phyloP scores from a whole-genome alignment of 1,140 invertebrate species.

The Stegodyphus dumicola region DNA sequence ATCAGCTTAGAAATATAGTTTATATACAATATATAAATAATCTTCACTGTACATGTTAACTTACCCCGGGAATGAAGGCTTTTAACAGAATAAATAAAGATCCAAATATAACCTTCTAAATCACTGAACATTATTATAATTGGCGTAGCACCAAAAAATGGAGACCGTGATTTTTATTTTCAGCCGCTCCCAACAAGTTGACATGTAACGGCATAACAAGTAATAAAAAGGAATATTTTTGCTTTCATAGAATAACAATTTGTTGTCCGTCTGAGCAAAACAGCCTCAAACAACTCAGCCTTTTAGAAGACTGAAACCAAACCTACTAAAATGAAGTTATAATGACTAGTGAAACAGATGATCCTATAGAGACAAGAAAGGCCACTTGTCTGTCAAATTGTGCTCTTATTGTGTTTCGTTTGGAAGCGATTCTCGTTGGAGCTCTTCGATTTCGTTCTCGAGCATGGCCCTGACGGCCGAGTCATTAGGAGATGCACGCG shows the following conservation, averaged over 20 bases:
- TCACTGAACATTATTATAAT: conserved; percentile 39
- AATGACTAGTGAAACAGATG: conserved; percentile 50
- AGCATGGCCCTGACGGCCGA: conserved; percentile 65
- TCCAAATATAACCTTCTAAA: conserved; percentile 46
- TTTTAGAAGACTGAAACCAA: conserved; percentile 22
- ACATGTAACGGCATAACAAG: conserved; percentile 29
- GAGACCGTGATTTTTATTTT: conserved; percentile 21
- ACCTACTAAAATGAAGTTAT: conserved; percentile 37
- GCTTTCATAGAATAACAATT: conserved; percentile 32
- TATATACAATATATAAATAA: conserved; percentile 60
- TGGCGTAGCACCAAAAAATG: conserved; percentile 59
- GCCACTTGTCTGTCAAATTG: conserved; percentile 57
- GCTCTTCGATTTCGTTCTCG: conserved; percentile 68
- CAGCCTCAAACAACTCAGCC: conserved; percentile 12
- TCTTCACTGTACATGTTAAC: conserved; percentile 45
- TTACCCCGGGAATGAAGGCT: conserved; percentile 36
- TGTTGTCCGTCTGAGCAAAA: conserved; percentile 58
- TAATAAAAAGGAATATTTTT: conserved; percentile 47
- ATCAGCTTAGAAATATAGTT: conserved; percentile 56
- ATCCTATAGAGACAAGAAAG: conserved; percentile 48
- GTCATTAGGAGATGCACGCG: conserved; percentile 49
- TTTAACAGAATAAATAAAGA: conserved; percentile 29
- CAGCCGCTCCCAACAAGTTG: conserved; percentile 8
- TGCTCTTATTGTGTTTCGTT: conserved; percentile 58
- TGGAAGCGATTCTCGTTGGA: conserved; percentile 63